phyloP scores from a whole-genome alignment of 2,888 invertebrate genomes.

The Pterostichus niger region DNA sequence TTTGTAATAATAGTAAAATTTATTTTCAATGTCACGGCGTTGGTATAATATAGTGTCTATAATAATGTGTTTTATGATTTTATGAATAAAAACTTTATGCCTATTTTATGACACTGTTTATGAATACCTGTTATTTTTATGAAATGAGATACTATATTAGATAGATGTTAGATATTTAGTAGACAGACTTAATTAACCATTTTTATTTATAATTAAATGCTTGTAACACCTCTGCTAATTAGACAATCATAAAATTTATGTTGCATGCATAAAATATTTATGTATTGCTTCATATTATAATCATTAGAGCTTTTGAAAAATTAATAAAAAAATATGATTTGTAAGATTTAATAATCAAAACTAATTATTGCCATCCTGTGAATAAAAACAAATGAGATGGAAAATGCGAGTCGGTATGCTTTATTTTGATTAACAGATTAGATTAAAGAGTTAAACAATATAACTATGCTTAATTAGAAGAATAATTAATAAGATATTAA shows the following conservation, averaged over 20 bases:
- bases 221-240: conserved; percentile 36
- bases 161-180: conserved; percentile 43
- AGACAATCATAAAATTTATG: conserved; percentile 36
- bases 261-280: conserved; percentile 15
- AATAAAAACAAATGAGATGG: too few relatives aligned
- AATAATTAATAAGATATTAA: conserved; percentile 40
- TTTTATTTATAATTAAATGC: conserved; percentile 39
- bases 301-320: neutral
- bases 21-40: conserved; percentile 30
- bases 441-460: neutral
- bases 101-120: conserved; percentile 23
- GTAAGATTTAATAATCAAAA: too few relatives aligned
- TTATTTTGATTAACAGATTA: too few relatives aligned
- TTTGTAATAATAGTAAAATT: conserved; percentile 41
- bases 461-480: conserved; percentile 7
- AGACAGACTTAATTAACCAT: conserved; percentile 28
- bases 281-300: conserved; percentile 19
- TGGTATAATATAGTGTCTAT: conserved; percentile 37
- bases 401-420: too few relatives aligned
- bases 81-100: conserved; percentile 39
- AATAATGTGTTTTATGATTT: conserved; percentile 50
- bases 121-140: conserved; percentile 50
- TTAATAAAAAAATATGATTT: too few relatives aligned
- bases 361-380: too few relatives aligned
- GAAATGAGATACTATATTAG: conserved; percentile 50